A percentile compares a stretch with the other conserved stretches of the same genome.
Conservation (phyloP, 2,888 invertebrate genomes). For the Alcis repandata region DNA sequence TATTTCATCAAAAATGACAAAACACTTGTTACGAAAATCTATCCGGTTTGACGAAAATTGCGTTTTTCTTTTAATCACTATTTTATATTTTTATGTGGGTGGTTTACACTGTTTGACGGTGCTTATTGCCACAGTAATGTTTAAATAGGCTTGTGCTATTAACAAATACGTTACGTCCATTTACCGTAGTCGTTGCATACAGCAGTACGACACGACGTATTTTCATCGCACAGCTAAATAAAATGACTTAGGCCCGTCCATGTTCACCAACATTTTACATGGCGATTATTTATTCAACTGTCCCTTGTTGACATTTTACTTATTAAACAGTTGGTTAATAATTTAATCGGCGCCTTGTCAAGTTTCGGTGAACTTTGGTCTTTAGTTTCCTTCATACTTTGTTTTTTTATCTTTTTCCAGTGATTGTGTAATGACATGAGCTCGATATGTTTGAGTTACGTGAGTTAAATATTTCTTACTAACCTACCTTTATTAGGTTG, state of each 20-base stretch:
- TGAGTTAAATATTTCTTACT: background rate
- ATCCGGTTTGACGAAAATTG: conserved; percentile 54
- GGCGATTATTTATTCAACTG: too few relatives aligned
- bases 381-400: too few relatives aligned
- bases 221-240: background rate
- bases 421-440: too few relatives aligned
- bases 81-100: conserved; percentile 19
- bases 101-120: conserved; percentile 6
- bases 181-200: background rate
- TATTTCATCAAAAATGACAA: conserved; percentile 54
- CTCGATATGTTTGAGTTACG: background rate
- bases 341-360: too few relatives aligned
- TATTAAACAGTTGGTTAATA: too few relatives aligned
- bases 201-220: background rate
- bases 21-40: conserved; percentile 46
- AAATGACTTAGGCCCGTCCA: background rate
- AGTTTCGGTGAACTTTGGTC: too few relatives aligned
- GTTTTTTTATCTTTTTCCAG: too few relatives aligned
- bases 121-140: conserved; percentile 11
- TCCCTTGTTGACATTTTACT: too few relatives aligned
- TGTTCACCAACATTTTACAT: background rate
- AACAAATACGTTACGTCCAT: background rate
- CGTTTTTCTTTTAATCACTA: conserved; percentile 22
- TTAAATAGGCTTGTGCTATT: background rate
- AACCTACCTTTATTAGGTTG: too few relatives aligned